Conservation (phyloP, 2,113 vertebrate genomes). For the Copsychus sechellarum region DNA sequence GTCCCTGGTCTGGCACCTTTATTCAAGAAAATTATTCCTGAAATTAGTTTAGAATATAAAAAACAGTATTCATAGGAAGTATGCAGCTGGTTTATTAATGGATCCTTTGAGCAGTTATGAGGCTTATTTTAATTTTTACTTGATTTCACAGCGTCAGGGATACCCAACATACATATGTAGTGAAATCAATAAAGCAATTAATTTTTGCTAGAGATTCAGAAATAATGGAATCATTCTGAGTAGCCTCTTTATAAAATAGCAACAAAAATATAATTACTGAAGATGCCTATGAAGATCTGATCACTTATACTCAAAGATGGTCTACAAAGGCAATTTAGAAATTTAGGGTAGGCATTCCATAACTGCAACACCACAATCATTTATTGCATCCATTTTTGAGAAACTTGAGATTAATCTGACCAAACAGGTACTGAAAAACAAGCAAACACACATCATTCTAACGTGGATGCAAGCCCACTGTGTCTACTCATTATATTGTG, state of each 20-base stretch:
- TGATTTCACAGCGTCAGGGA: neutral
- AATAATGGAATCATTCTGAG: neutral
- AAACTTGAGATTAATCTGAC: neutral
- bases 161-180: neutral
- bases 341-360: neutral
- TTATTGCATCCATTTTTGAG: neutral
- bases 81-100: neutral
- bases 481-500: neutral
- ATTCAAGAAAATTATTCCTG: neutral
- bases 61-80: neutral
- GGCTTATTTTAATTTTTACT: neutral
- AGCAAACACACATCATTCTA: neutral
- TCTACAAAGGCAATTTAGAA: neutral
- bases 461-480: neutral
- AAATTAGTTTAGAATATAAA: neutral
- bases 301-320: neutral
- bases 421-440: neutral
- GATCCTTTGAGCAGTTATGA: neutral
- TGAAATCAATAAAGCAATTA: neutral
- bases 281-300: neutral
- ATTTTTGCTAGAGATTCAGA: neutral
- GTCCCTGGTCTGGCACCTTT: neutral
- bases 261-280: neutral
- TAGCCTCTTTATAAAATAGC: neutral
- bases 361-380: neutral